Evolutionary conservation across 2,888 invertebrate genomes (phyloP).

Genomic region (Tineola bisselliella): DNA sequence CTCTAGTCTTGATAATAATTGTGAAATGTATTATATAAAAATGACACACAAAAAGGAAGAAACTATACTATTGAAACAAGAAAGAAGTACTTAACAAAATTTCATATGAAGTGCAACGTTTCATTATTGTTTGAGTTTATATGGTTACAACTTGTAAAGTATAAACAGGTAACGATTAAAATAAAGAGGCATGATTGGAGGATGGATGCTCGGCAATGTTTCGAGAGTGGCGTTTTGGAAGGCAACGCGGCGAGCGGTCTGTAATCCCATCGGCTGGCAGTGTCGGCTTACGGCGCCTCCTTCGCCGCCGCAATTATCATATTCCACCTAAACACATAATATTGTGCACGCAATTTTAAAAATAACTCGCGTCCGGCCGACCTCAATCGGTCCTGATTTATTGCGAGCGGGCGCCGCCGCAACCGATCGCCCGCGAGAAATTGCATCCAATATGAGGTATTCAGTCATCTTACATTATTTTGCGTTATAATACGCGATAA

Average conservation of each 20-base stretch:
- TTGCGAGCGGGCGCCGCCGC: slow-evolving; percentile 36
- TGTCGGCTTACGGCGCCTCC: slow-evolving; percentile 64
- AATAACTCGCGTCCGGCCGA: slow-evolving; percentile 60
- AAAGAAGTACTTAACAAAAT: background rate
- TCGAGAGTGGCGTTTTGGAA: slow-evolving; percentile 2
- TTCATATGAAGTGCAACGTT: background rate
- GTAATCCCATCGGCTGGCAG: slow-evolving; percentile 58
- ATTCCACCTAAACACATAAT: slow-evolving; percentile 68
- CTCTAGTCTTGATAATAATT: too few relatives aligned
- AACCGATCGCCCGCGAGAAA: slow-evolving; percentile 28
- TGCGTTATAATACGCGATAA: background rate
- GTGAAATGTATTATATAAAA: too few relatives aligned
- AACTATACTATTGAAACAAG: background rate
- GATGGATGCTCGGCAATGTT: background rate
- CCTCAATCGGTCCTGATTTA: slow-evolving; percentile 60
- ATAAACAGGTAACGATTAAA: slow-evolving; percentile 8
- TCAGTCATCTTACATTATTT: background rate
- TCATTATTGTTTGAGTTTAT: background rate
- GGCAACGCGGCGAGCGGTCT: slow-evolving; percentile 26
- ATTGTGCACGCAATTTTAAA: slow-evolving; percentile 67
- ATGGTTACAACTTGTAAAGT: background rate
- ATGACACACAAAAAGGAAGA: too few relatives aligned
- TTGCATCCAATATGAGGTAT: slow-evolving; percentile 35
- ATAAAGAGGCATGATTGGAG: slow-evolving; percentile 9
- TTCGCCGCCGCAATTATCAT: slow-evolving; percentile 59